Percentiles rank a stretch among this genome's conserved stretches.
These are phyloP conservation scores for Pelobates fuscus DNA, from an alignment of 2,113 vertebrate species.

Conservation along the genomic window DNA sequence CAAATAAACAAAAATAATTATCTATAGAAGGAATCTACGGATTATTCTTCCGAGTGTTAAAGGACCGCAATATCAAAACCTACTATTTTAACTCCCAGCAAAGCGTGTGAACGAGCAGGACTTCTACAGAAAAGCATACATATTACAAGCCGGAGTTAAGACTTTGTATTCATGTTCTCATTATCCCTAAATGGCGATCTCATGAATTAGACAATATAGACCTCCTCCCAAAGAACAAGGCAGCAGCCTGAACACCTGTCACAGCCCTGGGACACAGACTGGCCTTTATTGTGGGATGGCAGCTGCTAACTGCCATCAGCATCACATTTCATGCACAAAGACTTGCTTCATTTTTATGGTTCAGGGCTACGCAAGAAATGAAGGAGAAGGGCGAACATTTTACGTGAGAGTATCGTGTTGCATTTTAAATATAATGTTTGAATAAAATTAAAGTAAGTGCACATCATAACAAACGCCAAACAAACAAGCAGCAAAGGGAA, in stretches of 20 bases:
- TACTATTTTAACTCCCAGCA: too few relatives aligned
- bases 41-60: too few relatives aligned
- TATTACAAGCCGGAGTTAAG: not conserved
- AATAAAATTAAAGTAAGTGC: too few relatives aligned
- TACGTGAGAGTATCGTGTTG: too few relatives aligned
- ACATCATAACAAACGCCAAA: too few relatives aligned
- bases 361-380: not conserved
- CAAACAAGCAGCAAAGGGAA: too few relatives aligned
- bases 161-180: not conserved
- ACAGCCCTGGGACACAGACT: conserved; percentile 48
- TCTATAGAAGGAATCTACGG: too few relatives aligned
- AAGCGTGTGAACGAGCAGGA: too few relatives aligned
- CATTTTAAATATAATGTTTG: too few relatives aligned
- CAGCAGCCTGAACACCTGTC: conserved; percentile 47
- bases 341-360: conserved; percentile 31
- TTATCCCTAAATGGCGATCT: conserved; percentile 28
- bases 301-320: conserved; percentile 48
- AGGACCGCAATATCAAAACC: too few relatives aligned
- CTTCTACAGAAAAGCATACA: not conserved
- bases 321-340: conserved; percentile 47
- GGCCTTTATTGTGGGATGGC: conserved; percentile 47
- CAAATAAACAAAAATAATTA: too few relatives aligned
- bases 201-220: conserved; percentile 30
- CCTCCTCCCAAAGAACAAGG: conserved; percentile 23
- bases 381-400: not conserved